Evolutionary conservation across 2,797 vertebrate species (phyloP).

Genomic region (Alectoris magna): DNA sequence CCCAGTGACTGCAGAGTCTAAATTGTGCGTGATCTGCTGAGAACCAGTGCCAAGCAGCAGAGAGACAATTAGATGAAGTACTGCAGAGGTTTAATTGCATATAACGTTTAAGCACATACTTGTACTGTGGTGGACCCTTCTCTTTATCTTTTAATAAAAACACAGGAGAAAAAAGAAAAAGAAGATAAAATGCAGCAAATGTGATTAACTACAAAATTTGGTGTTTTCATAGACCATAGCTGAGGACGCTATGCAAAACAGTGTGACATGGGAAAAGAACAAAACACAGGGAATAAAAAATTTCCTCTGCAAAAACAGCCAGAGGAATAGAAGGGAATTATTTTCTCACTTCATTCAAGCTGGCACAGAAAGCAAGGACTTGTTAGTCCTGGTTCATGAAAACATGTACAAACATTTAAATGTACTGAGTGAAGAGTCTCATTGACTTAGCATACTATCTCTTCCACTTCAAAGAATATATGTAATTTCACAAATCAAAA

Average conservation of each 20-base stretch:
- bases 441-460: background rate
- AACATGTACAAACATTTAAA: slow-evolving; percentile 7
- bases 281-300: background rate
- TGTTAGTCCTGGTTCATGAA: background rate
- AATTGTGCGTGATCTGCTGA: background rate
- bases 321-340: background rate
- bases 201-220: background rate
- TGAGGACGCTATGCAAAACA: background rate
- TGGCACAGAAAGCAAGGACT: background rate
- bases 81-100: background rate
- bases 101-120: background rate
- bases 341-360: background rate
- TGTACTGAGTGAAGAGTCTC: background rate
- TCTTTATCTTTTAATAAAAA: slow-evolving; percentile 26
- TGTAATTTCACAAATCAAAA: slow-evolving; percentile 69
- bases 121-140: background rate
- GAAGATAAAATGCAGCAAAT: background rate
- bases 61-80: background rate
- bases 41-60: background rate
- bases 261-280: background rate
- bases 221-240: background rate
- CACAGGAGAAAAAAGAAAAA: background rate
- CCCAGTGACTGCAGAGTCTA: background rate
- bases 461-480: slow-evolving; percentile 50
- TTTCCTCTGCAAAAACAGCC: background rate